Conservation (phyloP, 2,113 vertebrate genomes). For the Geococcyx californianus region DNA sequence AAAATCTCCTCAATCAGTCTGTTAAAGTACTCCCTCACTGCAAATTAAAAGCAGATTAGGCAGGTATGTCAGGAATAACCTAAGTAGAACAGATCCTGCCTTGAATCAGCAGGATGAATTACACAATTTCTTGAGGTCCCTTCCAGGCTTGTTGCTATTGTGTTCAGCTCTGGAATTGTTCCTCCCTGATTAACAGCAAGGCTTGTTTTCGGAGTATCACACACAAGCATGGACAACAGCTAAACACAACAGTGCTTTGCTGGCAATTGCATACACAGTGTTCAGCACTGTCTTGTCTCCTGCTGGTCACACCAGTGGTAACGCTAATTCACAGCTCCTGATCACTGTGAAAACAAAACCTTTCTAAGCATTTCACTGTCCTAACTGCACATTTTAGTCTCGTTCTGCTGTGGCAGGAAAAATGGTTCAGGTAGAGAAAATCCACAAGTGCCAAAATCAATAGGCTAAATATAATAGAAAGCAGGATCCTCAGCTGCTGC, state of each 20-base stretch:
- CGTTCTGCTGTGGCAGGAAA: background rate
- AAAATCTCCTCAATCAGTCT: constrained; percentile 2
- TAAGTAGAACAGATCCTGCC: background rate
- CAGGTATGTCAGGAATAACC: background rate
- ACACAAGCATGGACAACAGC: background rate
- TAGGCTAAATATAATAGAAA: background rate
- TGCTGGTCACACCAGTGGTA: background rate
- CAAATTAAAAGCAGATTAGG: constrained; percentile 46
- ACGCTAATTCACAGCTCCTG: background rate
- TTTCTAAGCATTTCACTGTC: background rate
- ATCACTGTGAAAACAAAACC: background rate
- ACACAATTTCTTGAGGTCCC: background rate
- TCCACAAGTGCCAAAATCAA: background rate
- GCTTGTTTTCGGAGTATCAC: background rate
- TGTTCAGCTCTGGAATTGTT: background rate
- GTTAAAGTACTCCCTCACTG: background rate
- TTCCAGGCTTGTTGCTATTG: background rate
- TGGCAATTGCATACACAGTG: background rate
- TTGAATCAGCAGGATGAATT: background rate
- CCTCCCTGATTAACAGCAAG: background rate
- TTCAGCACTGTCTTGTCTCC: background rate
- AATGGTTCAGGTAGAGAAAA: background rate
- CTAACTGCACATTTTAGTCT: background rate
- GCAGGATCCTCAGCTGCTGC: background rate
- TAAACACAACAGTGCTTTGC: background rate